Evolutionary conservation across 23 tunicate species (phyloP).

Genomic region (Phallusia fumigata): DNA sequence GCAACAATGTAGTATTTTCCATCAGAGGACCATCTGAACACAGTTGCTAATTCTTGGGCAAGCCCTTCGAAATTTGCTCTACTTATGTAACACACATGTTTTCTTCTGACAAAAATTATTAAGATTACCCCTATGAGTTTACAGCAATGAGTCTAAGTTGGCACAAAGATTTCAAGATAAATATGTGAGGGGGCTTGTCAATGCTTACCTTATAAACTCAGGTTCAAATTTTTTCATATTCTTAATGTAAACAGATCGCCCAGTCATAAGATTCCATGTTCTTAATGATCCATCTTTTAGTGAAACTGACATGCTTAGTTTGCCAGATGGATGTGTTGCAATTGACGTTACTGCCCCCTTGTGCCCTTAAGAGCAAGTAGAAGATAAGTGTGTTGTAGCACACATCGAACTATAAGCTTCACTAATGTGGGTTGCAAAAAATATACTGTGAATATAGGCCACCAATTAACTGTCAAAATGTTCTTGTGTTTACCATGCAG

Average conservation of each 20-base stretch:
- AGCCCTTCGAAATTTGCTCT: too few species aligned
- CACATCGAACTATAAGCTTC: neutral
- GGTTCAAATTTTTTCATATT: constrained; percentile 52
- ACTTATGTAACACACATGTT: neutral
- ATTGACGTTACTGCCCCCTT: constrained; percentile 71
- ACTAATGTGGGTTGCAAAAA: neutral
- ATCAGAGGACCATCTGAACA: constrained; percentile 40
- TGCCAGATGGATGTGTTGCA: constrained; percentile 80
- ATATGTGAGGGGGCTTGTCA: too few species aligned
- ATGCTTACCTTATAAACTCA: constrained; percentile 54
- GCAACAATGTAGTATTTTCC: constrained; percentile 62
- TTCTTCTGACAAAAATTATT: neutral
- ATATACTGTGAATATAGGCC: too few species aligned
- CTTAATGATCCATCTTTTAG: constrained; percentile 72
- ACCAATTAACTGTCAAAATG: too few species aligned
- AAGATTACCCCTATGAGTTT: too few species aligned
- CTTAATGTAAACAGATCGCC: constrained; percentile 71
- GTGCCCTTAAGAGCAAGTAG: constrained; percentile 42
- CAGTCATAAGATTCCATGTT: constrained; percentile 84
- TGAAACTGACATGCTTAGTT: constrained; percentile 70
- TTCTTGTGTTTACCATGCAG: constrained; percentile 28
- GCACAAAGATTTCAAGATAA: too few species aligned
- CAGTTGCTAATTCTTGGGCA: too few species aligned
- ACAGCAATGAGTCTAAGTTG: too few species aligned
- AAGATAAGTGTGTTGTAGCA: neutral